Conservation (phyloP, 2,888 invertebrate species). For the Cantharis rufa region DNA sequence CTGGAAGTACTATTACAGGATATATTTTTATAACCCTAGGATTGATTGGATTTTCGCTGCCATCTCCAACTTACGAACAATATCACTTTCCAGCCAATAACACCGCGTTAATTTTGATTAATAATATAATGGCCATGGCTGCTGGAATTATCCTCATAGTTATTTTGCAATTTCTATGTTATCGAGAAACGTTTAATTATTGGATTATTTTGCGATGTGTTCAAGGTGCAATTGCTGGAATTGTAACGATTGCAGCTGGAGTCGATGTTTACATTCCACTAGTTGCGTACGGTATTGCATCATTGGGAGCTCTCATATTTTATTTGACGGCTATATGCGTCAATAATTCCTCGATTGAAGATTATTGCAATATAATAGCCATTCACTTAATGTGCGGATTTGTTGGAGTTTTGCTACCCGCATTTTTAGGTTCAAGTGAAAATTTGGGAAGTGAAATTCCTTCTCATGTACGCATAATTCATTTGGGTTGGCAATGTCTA, state of each 20-base stretch:
- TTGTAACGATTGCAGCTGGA: slow-evolving; percentile 47
- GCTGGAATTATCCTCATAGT: slow-evolving; percentile 28
- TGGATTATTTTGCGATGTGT: slow-evolving; percentile 50
- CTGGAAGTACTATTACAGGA: slow-evolving; percentile 34
- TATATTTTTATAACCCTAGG: slow-evolving; percentile 49
- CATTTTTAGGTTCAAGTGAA: slow-evolving; percentile 35
- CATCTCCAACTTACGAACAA: slow-evolving; percentile 25
- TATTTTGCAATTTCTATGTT: slow-evolving; percentile 35
- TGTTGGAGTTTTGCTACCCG: slow-evolving; percentile 45
- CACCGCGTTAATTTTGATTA: slow-evolving; percentile 30
- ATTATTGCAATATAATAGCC: slow-evolving; percentile 51
- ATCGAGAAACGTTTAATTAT: slow-evolving; percentile 44
- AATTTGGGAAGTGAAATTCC: slow-evolving; percentile 14
- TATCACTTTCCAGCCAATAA: slow-evolving; percentile 17
- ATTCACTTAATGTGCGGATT: slow-evolving; percentile 47
- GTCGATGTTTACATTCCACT: slow-evolving; percentile 45
- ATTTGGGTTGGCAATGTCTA: slow-evolving; percentile 31
- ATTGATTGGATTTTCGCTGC: slow-evolving; percentile 39
- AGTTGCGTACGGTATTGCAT: slow-evolving; percentile 42
- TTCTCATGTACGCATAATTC: not conserved
- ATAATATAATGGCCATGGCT: slow-evolving; percentile 33
- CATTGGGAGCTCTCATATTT: slow-evolving; percentile 42
- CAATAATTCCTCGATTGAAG: slow-evolving; percentile 48
- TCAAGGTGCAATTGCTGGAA: slow-evolving; percentile 49
- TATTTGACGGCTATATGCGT: slow-evolving; percentile 41